A percentile compares a stretch with the other conserved stretches of the same genome.
phyloP scores from a whole-genome alignment of 2,888 invertebrate genomes.

The Peribatodes rhomboidaria region DNA sequence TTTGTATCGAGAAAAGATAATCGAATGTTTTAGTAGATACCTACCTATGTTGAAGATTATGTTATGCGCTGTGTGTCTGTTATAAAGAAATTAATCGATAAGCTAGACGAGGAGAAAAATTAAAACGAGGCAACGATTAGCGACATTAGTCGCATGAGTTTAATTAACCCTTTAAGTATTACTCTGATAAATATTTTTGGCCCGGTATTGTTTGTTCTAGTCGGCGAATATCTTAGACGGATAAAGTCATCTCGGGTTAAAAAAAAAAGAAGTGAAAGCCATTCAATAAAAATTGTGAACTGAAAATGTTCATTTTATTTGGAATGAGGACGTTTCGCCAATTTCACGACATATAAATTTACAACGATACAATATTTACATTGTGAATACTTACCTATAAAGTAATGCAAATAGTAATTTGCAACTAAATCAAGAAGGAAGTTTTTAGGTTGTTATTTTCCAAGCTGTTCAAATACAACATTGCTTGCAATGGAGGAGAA shows the following conservation, averaged over 20 bases:
- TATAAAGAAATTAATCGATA: not conserved
- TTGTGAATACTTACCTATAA: not conserved
- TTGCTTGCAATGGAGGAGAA: not conserved
- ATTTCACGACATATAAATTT: not conserved
- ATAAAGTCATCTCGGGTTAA: no score
- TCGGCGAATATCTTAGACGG: no score
- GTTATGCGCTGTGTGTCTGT: no score
- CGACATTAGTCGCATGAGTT: no score
- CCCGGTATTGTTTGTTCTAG: no score
- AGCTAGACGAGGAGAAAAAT: not conserved
- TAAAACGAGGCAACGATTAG: not conserved
- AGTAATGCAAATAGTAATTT: conserved; percentile 6
- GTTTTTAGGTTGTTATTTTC: not conserved
- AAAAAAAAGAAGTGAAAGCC: not conserved
- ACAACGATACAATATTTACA: not conserved
- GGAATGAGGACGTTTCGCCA: not conserved
- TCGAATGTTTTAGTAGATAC: conserved; percentile 2
- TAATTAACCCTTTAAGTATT: no score
- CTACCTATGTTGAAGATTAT: no score
- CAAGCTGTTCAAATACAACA: not conserved
- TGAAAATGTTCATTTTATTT: not conserved
- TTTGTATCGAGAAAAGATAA: conserved; percentile 20
- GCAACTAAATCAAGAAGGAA: not conserved
- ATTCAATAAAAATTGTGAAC: no score
- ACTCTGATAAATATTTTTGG: no score